Evolutionary conservation across 1,140 invertebrate species (phyloP).

Genomic region (Phthorimaea operculella): DNA sequence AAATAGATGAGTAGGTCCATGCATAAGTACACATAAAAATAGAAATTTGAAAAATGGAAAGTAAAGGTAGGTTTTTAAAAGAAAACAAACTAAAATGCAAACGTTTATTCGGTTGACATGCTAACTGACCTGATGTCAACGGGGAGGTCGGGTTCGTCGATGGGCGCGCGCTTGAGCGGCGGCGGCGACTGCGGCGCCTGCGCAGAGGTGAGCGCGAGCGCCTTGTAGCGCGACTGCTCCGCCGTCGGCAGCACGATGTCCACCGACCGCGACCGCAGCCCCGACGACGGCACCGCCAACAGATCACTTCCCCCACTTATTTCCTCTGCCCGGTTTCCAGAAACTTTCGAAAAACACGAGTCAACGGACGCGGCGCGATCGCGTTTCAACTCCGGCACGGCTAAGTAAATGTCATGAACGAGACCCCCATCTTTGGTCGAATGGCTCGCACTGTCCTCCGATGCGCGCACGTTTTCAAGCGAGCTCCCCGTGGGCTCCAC

Average conservation of each 20-base stretch:
- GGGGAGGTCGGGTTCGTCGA: conserved; percentile 10
- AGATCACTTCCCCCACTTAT: conserved; percentile 71
- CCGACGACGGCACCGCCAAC: conserved; percentile 73
- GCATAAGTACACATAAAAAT: no score
- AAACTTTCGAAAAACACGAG: conserved; percentile 81
- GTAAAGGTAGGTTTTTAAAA: not conserved
- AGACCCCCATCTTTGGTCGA: conserved; percentile 63
- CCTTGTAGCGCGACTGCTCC: conserved; percentile 85
- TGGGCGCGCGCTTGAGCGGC: conserved; percentile 24
- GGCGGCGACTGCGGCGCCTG: conserved; percentile 53
- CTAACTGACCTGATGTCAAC: conserved; percentile 47
- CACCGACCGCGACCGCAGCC: conserved; percentile 85
- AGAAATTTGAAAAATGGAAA: no score
- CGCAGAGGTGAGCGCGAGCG: conserved; percentile 71
- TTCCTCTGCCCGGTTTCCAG: conserved; percentile 74
- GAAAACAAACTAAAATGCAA: not conserved
- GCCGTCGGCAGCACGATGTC: conserved; percentile 91
- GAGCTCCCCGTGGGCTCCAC: conserved; percentile 75
- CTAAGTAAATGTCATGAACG: conserved; percentile 79
- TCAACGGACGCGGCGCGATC: conserved; percentile 87
- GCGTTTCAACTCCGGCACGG: conserved; percentile 83
- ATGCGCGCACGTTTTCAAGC: conserved; percentile 72
- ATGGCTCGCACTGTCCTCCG: conserved; percentile 64
- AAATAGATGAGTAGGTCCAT: no score
- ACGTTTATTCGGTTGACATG: conserved; percentile 6